These are phyloP conservation scores for Pelobates cultripes DNA, from an alignment of 2,797 vertebrate genomes.

Conservation along the genomic window DNA sequence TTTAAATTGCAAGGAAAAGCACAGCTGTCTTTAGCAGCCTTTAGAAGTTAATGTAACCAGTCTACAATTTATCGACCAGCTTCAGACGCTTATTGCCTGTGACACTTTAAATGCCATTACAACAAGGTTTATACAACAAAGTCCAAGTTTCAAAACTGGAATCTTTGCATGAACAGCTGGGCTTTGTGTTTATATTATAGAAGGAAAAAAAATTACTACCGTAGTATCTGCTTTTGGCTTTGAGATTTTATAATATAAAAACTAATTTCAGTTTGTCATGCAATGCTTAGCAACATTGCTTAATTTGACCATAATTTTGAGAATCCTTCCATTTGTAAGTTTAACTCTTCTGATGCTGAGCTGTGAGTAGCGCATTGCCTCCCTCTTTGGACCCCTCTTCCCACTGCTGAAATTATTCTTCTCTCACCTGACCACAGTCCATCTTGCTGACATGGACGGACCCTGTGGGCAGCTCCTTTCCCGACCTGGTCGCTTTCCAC, in stretches of 20 bases:
- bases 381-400: too few species aligned
- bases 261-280: conserved; percentile 66
- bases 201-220: conserved; percentile 81
- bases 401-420: not conserved
- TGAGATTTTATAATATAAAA: conserved; percentile 63
- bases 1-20: conserved; percentile 75
- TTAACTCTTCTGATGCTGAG: too few species aligned
- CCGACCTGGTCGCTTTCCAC: conserved; percentile 77
- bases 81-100: conserved; percentile 83
- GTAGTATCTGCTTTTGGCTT: conserved; percentile 78
- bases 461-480: conserved; percentile 68
- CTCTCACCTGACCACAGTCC: conserved; percentile 72
- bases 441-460: conserved; percentile 68
- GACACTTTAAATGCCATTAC: conserved; percentile 87
- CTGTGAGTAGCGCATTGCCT: too few species aligned
- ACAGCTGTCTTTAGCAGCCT: conserved; percentile 77
- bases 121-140: conserved; percentile 84
- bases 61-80: conserved; percentile 81
- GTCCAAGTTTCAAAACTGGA: conserved; percentile 81
- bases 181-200: conserved; percentile 82
- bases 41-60: conserved; percentile 73
- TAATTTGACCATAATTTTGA: conserved; percentile 75
- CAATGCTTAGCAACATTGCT: conserved; percentile 61
- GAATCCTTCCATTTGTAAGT: conserved; percentile 58
- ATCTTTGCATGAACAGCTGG: conserved; percentile 81